Evolutionary conservation across 1,140 invertebrate species (phyloP).

Genomic region (Drosophila tropicalis): DNA sequence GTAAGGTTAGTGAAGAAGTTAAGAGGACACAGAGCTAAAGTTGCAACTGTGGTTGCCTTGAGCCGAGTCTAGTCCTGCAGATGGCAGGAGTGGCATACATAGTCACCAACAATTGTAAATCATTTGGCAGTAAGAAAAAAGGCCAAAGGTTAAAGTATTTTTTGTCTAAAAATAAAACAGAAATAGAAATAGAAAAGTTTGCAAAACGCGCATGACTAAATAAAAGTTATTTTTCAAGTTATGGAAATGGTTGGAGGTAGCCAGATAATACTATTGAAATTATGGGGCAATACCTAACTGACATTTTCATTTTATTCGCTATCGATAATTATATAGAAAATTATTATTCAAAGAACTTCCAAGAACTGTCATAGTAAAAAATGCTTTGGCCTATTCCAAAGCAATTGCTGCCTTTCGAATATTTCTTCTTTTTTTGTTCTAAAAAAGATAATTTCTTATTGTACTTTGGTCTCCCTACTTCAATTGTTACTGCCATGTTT

Average conservation of each 20-base stretch:
- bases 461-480: conserved; percentile 15
- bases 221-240: background rate
- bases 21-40: background rate
- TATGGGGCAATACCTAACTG: too few relatives aligned
- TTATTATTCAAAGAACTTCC: background rate
- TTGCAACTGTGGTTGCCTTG: conserved; percentile 7
- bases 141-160: conserved; percentile 56
- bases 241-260: background rate
- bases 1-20: background rate
- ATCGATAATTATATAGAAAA: too few relatives aligned
- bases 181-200: conserved; percentile 22
- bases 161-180: background rate
- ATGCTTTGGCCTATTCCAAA: too few relatives aligned
- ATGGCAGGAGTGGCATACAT: conserved; percentile 23
- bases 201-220: background rate
- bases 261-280: background rate
- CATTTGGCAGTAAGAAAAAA: conserved; percentile 69
- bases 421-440: background rate
- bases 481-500: conserved; percentile 52
- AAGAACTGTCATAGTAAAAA: too few relatives aligned
- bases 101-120: conserved; percentile 40
- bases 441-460: conserved; percentile 44
- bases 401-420: too few relatives aligned
- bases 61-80: conserved; percentile 7
- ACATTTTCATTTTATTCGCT: too few relatives aligned